Evolutionary conservation across 2,797 vertebrate species (phyloP).

Genomic region (Syndactyla subalaris): DNA sequence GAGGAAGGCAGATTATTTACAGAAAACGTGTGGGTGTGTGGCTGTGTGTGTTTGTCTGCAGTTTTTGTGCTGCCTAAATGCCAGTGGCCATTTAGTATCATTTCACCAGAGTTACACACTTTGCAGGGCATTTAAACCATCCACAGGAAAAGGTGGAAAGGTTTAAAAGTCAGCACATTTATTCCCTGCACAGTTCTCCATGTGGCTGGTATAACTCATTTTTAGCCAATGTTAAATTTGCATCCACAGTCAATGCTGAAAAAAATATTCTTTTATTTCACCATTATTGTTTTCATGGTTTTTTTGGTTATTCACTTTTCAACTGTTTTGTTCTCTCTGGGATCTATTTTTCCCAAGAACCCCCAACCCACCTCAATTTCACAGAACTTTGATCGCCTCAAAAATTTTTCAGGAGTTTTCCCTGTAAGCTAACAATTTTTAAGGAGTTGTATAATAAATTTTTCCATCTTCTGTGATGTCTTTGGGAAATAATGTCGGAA

Average conservation of each 20-base stretch:
- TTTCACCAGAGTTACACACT: neutral
- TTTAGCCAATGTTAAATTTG: neutral
- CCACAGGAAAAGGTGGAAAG: neutral
- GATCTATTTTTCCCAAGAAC: neutral
- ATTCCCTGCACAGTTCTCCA: neutral
- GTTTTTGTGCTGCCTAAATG: neutral
- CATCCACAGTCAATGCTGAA: neutral
- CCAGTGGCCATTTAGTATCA: neutral
- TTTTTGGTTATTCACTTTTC: neutral
- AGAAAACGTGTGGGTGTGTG: conserved; percentile 3
- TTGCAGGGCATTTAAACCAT: neutral
- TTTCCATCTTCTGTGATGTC: neutral
- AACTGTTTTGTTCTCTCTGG: neutral
- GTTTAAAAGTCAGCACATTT: neutral
- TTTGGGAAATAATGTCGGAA: neutral
- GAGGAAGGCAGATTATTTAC: conserved; percentile 31
- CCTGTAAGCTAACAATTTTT: neutral
- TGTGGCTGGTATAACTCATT: neutral
- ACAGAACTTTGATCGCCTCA: neutral
- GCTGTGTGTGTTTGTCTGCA: neutral
- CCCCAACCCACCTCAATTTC: neutral
- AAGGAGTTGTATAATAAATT: neutral
- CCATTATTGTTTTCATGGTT: neutral
- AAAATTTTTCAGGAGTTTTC: neutral
- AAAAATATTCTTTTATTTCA: neutral